Conservation (phyloP, 2,113 vertebrate species). For the Australoheros scitulus region DNA sequence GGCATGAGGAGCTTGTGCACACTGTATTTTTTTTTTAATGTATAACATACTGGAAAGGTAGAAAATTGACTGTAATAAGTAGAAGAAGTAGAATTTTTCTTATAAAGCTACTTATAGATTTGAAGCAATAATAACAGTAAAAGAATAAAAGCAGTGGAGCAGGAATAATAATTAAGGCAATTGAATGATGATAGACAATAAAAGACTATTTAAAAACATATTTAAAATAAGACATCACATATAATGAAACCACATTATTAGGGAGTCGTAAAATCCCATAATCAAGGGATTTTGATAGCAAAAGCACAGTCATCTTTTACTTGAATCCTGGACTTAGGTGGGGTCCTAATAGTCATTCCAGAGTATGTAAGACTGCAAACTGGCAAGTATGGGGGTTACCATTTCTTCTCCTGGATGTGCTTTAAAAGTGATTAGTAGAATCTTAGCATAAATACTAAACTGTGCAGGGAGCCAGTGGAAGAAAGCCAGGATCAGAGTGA, state of each 20-base stretch:
- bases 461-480: background rate
- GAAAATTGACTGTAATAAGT: background rate
- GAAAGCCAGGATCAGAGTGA: background rate
- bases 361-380: background rate
- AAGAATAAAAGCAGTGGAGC: background rate
- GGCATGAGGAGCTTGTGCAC: constrained; percentile 37
- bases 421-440: background rate
- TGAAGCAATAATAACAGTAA: background rate
- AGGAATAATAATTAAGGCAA: background rate
- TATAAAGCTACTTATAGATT: background rate
- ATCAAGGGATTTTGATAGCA: background rate
- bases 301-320: background rate
- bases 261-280: background rate
- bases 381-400: background rate
- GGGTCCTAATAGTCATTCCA: too few species aligned
- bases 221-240: background rate
- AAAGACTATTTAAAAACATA: background rate
- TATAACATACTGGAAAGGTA: background rate
- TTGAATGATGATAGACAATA: background rate
- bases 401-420: background rate
- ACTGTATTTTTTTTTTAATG: constrained; percentile 11
- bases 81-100: background rate
- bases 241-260: background rate
- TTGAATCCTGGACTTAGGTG: background rate
- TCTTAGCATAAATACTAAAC: background rate